These are phyloP conservation scores for Watsonalla cultraria DNA, from an alignment of 2,888 invertebrate species.

Conservation along the genomic window DNA sequence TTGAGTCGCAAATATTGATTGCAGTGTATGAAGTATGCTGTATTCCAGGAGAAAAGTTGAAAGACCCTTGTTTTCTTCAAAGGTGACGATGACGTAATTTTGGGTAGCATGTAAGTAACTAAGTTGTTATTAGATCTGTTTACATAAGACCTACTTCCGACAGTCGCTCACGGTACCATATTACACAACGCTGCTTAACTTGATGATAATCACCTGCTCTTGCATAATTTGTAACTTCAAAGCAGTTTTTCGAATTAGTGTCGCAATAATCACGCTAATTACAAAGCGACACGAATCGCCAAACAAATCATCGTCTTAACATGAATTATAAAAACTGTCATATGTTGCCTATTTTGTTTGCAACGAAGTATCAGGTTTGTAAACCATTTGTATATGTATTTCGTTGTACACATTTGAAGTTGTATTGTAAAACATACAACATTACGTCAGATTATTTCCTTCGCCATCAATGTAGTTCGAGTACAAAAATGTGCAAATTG, in stretches of 20 bases:
- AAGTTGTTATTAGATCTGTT: background rate
- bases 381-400: no score
- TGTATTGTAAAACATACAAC: background rate
- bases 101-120: no score
- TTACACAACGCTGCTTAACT: constrained; percentile 1
- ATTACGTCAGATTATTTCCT: background rate
- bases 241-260: background rate
- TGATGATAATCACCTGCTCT: background rate
- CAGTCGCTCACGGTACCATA: background rate
- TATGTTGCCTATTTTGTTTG: no score
- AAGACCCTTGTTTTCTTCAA: no score
- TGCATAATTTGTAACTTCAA: background rate
- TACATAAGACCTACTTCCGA: background rate
- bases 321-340: no score
- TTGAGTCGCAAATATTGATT: no score
- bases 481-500: constrained; percentile 16
- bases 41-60: no score
- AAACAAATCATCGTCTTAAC: constrained; percentile 1
- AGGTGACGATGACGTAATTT: no score
- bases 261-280: background rate
- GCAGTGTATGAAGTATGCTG: no score
- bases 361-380: no score
- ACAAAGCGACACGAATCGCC: constrained; percentile 9
- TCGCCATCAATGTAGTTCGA: background rate
- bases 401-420: no score